A percentile compares a stretch with the other conserved stretches of the same genome.
phyloP scores from a whole-genome alignment of 2,888 invertebrate genomes.

The Entomobrya proxima region DNA sequence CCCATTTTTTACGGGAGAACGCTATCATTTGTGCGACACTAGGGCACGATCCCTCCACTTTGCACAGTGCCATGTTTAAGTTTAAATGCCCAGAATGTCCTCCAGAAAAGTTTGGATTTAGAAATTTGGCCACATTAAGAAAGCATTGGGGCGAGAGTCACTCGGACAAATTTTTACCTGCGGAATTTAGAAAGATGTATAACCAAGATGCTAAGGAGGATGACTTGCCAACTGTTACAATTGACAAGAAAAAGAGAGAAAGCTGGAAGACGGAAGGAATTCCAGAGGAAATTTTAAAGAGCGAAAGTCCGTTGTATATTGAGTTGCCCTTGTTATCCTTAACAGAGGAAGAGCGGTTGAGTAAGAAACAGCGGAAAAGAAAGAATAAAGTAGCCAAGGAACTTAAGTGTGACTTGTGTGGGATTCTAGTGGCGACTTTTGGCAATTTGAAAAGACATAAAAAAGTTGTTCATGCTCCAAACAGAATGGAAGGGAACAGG shows the following conservation, averaged over 20 bases:
- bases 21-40: background rate
- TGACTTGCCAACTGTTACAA: background rate
- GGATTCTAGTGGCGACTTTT: too few species aligned
- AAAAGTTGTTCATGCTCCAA: too few species aligned
- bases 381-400: too few species aligned
- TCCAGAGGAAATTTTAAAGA: background rate
- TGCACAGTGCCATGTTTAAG: background rate
- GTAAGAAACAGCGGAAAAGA: too few species aligned
- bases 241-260: background rate
- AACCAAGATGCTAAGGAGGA: background rate
- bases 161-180: background rate
- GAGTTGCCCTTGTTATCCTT: background rate
- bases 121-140: background rate
- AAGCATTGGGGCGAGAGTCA: constrained; percentile 13
- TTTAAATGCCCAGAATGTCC: constrained; percentile 23
- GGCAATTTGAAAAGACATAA: too few species aligned
- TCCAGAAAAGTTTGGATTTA: constrained; percentile 1
- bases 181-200: background rate
- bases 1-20: background rate
- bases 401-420: too few species aligned
- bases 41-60: constrained; percentile 3
- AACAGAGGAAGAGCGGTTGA: background rate
- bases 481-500: too few species aligned
- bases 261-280: background rate
- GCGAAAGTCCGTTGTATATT: background rate